Evolutionary conservation across 2,888 invertebrate genomes (phyloP), one percentile per base, ranked within the genome.

Genomic region (Lutraria lutraria): DNA sequence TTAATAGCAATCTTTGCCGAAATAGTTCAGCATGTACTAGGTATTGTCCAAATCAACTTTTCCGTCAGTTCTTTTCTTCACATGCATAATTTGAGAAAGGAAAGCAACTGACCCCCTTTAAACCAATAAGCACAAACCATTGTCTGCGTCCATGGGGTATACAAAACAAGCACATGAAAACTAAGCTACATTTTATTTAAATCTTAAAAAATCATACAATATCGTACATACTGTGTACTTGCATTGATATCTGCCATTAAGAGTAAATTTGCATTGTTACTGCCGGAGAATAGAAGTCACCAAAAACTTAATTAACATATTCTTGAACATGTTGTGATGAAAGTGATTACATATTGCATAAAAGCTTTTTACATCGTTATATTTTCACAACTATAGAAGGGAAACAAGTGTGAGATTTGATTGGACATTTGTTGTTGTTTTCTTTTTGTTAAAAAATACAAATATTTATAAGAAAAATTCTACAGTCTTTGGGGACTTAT

Each of bases 191-290:
- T 25, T 68, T 68, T 68, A 68, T 68, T 68, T 4, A 68, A 68
- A 4, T 15, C n/a, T 79, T 34, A 79, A 79, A 43, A 34, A 19
- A 79, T 31, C 31, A 79, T 25, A 63, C 63, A 63, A 63, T 63
- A 79, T 21, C 29, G 79, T 52, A 79, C 34, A 68, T 6, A 68
- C n/a, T 25, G 10, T 68, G 63, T 68, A 83, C 52, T 83, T 83
- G 83, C 83, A 83, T 83, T 83, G 83, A 52, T 83, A 72, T 52
- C 83, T 83, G 83, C 72, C 83, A 83, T 83, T 83, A 72, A 52
- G 60, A 60, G 4, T 43, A n/a, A 4, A 25, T 68, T 83, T 83
- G 83, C 83, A 83, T 83, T 83, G 83, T 13, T 53, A 34, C n/a
- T 68, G 25, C 13, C 8, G 0, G n/a, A 68, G 25, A 68, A 68